Evolutionary conservation across 2,888 invertebrate species (phyloP), one percentile per base, ranked within the genome.

Genomic region (Ectemnius cavifrons): DNA sequence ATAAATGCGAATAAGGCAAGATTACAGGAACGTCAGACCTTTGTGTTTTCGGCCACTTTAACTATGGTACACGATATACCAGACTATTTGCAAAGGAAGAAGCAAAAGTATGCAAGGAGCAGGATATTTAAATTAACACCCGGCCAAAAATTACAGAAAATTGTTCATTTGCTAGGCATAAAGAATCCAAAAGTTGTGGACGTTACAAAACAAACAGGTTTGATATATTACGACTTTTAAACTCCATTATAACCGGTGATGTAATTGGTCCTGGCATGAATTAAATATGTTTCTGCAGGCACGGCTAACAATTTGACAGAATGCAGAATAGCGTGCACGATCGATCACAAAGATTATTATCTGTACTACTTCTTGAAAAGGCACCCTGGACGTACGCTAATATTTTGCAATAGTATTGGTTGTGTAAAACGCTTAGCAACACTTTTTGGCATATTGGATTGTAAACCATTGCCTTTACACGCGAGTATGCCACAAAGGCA

Each of bases 11-110:
- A 95, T 83, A 93, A 94, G 52, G 87, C 86, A 0, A 93, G 93
- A 56, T 92, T 93, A 20, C 91, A 92, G 64, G 86, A 92, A 47
- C 92, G 99, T 2, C 99, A 99, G 91, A 98, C 96, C 88, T 98
- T 99, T 88, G 96, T 99, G 0, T 99, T 99, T 92, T 99, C 99
- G 0, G 99, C 99, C 14, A 99, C 99, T 0, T 92, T 99, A 45
- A 97, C 99, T 0, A 91, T 99, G 88, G 96, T 97, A 0, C 98
- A 98, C 80, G 96, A 97, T 68, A 92, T 97, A 57, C 96, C 97
- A 0, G 92, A 93, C 37, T 95, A 96, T 90, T 92, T 96, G 90
- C 92, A 92, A 82, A 93, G 93, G 80, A 95, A 92, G 78, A 92
- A 90, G 70, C 90, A 89, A 71, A 84, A 78, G 4, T 83, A 80